Evolutionary conservation across 2,113 vertebrate species (phyloP).

Genomic region (Campylomormyrus tamandua): DNA sequence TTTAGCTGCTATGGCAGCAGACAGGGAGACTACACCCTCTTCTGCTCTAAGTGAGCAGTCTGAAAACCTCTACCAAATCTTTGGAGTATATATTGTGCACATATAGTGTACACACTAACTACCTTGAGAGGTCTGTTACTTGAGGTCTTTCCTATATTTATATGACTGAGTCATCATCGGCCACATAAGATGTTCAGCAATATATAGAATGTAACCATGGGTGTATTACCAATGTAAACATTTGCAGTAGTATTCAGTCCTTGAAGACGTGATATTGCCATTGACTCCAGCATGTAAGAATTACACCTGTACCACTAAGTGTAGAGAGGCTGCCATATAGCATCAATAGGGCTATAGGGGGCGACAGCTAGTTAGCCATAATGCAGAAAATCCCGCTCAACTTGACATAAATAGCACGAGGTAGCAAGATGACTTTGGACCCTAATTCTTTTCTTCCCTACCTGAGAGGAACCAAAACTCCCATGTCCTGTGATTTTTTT

Average conservation of each 20-base stretch:
- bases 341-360: not conserved
- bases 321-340: not conserved
- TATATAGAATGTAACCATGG: not conserved
- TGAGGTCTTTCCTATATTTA: not conserved
- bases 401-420: not conserved
- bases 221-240: not conserved
- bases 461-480: not conserved
- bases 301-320: not conserved
- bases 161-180: not conserved
- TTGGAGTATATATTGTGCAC: not conserved
- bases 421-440: not conserved
- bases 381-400: not conserved
- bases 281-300: not conserved
- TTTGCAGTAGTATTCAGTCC: not conserved
- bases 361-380: not conserved
- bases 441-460: not conserved
- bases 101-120: not conserved
- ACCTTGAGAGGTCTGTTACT: not conserved
- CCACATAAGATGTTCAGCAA: not conserved
- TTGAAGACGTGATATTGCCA: not conserved
- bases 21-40: not conserved
- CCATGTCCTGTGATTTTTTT: not conserved
- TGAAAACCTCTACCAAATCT: not conserved
- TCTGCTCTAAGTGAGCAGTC: not conserved
- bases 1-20: not conserved